Evolutionary conservation across 2,797 vertebrate species (phyloP).

Genomic region (Sylvia borin): DNA sequence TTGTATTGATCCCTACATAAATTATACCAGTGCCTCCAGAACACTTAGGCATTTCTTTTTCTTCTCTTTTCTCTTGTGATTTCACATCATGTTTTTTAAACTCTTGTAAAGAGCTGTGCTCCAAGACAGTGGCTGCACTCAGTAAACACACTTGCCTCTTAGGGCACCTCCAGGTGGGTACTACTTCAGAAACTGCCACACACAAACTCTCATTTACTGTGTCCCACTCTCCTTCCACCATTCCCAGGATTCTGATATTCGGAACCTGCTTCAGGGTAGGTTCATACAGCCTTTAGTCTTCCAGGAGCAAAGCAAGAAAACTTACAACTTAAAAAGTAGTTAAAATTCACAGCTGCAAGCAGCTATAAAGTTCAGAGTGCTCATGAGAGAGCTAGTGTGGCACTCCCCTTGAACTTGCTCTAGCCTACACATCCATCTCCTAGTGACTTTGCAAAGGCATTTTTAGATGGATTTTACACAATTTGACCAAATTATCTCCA

Average conservation of each 20-base stretch:
- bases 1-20: neutral
- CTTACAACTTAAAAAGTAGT: neutral
- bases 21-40: neutral
- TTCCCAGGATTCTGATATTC: neutral
- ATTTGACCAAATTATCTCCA: neutral
- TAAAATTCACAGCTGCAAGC: neutral
- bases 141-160: neutral
- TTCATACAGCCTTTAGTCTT: rapidly evolving
- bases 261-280: neutral
- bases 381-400: neutral
- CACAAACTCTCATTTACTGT: neutral
- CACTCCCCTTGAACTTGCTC: neutral
- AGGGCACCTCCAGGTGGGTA: neutral
- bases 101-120: neutral
- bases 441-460: neutral
- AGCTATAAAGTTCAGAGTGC: neutral
- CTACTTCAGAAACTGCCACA: neutral
- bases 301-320: neutral
- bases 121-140: neutral
- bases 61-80: neutral
- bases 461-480: neutral
- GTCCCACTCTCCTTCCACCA: neutral
- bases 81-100: neutral
- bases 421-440: neutral
- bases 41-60: neutral